Percentiles rank a stretch among this genome's conserved stretches.
Conservation (phyloP, 2,888 invertebrate genomes). For the Polydrusus tereticollis region DNA sequence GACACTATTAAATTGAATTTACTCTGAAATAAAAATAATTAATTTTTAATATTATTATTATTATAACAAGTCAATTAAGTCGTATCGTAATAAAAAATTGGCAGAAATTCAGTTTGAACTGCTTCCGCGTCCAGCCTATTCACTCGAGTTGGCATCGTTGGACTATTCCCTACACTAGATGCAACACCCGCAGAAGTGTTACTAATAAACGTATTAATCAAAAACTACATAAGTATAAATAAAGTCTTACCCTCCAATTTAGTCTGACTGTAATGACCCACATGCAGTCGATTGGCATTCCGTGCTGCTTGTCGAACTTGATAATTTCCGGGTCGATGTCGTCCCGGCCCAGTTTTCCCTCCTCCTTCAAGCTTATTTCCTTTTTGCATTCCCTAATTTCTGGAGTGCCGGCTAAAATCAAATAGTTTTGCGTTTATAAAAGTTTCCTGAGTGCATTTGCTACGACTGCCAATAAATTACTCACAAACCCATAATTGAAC, state of each 20-base stretch:
- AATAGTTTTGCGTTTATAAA: neutral
- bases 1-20: too few relatives aligned
- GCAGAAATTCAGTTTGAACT: too few relatives aligned
- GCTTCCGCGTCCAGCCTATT: too few relatives aligned
- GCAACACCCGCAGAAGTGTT: too few relatives aligned
- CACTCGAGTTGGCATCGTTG: too few relatives aligned
- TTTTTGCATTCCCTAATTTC: slow-evolving; percentile 74
- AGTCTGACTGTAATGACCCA: slow-evolving; percentile 78
- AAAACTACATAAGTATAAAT: neutral
- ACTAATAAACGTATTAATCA: too few relatives aligned
- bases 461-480: neutral
- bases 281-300: slow-evolving; percentile 79
- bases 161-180: too few relatives aligned
- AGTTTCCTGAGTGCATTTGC: neutral
- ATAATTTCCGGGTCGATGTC: slow-evolving; percentile 72
- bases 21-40: too few relatives aligned
- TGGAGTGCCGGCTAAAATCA: slow-evolving; percentile 62
- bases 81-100: too few relatives aligned
- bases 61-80: too few relatives aligned
- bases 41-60: too few relatives aligned
- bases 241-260: slow-evolving; percentile 74
- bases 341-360: slow-evolving; percentile 72
- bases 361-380: slow-evolving; percentile 67
- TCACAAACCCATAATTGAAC: neutral
- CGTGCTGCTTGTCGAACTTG: slow-evolving; percentile 69